Conservation (phyloP, 1,140 invertebrate species). For the Drosophila carrolli region DNA sequence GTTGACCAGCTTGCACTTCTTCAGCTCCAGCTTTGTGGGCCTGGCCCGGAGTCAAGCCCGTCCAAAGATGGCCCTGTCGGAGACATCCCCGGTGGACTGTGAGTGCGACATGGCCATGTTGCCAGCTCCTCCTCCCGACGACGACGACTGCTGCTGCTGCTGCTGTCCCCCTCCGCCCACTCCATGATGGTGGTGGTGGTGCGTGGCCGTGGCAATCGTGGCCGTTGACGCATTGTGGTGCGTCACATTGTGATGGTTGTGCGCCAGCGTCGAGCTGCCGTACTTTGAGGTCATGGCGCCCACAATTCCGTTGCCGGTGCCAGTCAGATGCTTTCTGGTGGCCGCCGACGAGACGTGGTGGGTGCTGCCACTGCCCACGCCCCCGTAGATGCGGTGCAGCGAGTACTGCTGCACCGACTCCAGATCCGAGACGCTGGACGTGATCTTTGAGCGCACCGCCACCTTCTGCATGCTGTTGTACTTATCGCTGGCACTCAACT, state of each 20-base stretch:
- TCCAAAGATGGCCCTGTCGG: slow-evolving; percentile 86
- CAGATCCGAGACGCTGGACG: slow-evolving; percentile 80
- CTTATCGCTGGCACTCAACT: slow-evolving; percentile 79
- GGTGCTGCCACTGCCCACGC: slow-evolving; percentile 64
- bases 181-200: slow-evolving; percentile 66
- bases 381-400: slow-evolving; percentile 77
- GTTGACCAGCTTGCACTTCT: slow-evolving; percentile 84
- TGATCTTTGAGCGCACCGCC: slow-evolving; percentile 81
- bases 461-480: slow-evolving; percentile 84
- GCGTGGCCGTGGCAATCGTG: slow-evolving; percentile 67
- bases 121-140: slow-evolving; percentile 7
- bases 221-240: slow-evolving; percentile 79
- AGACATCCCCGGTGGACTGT: slow-evolving; percentile 87
- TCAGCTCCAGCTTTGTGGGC: slow-evolving; percentile 82
- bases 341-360: slow-evolving; percentile 73
- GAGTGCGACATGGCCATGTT: slow-evolving; percentile 85
- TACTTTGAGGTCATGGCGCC: slow-evolving; percentile 51
- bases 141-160: slow-evolving; percentile 24
- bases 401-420: slow-evolving; percentile 83
- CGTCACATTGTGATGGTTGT: slow-evolving; percentile 74
- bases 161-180: slow-evolving; percentile 23
- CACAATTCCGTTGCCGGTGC: slow-evolving; percentile 27
- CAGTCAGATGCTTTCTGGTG: slow-evolving; percentile 73
- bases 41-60: slow-evolving; percentile 86
- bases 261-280: slow-evolving; percentile 67